phyloP scores from a whole-genome alignment of 2,113 vertebrate species.

The Pelmatolapia mariae region DNA sequence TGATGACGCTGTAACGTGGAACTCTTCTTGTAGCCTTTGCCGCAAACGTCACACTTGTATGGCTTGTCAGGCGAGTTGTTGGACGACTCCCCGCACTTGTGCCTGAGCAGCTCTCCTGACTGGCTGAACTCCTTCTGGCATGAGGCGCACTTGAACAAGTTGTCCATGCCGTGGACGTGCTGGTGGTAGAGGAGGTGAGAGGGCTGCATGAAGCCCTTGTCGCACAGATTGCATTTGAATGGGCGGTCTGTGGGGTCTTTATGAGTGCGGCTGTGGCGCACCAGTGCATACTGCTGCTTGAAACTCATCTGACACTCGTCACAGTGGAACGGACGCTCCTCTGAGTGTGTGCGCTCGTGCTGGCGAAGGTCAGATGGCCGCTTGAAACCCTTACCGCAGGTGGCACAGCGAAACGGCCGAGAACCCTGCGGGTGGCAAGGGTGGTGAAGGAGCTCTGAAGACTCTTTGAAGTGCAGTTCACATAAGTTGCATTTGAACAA shows the following conservation, averaged over 20 bases:
- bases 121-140: conserved; percentile 98
- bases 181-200: conserved; percentile 95
- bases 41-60: conserved; percentile 93
- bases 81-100: conserved; percentile 88
- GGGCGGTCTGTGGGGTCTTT: conserved; percentile 77
- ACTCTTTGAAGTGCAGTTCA: conserved; percentile 95
- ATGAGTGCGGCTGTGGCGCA: conserved; percentile 92
- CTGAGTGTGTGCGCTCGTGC: conserved; percentile 92
- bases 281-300: conserved; percentile 92
- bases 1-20: conserved; percentile 95
- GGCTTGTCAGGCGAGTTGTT: conserved; percentile 80
- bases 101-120: conserved; percentile 89
- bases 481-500: conserved; percentile 95
- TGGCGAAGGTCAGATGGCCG: conserved; percentile 92
- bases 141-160: conserved; percentile 94
- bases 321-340: conserved; percentile 97
- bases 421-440: conserved; percentile 92
- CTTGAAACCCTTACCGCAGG: conserved; percentile 94
- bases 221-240: conserved; percentile 93
- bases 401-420: conserved; percentile 88
- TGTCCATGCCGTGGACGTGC: conserved; percentile 94
- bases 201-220: conserved; percentile 95
- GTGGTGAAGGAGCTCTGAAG: conserved; percentile 91
- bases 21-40: conserved; percentile 93
- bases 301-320: conserved; percentile 99